Conservation (phyloP, 2,888 invertebrate species). For the Ceraclea dissimilis region DNA sequence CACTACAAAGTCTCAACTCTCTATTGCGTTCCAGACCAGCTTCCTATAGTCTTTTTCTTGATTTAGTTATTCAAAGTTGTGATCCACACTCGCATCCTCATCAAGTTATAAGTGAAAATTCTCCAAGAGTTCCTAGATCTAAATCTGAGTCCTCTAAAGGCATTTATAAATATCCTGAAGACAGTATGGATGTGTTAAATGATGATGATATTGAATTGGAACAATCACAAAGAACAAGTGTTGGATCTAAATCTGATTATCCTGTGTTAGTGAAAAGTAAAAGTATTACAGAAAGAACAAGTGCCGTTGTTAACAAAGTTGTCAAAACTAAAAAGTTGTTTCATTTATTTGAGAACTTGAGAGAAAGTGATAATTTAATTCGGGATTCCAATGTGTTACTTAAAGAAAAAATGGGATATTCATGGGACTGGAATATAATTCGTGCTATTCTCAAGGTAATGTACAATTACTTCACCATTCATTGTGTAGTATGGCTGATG, state of each 20-base stretch:
- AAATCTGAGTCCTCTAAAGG: slow-evolving; percentile 11
- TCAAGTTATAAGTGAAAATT: slow-evolving; percentile 33
- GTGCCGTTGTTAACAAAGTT: slow-evolving; percentile 40
- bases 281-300: slow-evolving; percentile 43
- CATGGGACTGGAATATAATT: slow-evolving; percentile 93
- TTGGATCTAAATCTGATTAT: slow-evolving; percentile 42
- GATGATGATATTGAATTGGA: slow-evolving; percentile 40
- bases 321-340: slow-evolving; percentile 44
- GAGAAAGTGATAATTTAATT: slow-evolving; percentile 60
- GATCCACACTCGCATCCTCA: slow-evolving; percentile 31
- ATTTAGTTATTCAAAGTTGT: slow-evolving; percentile 63
- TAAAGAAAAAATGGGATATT: slow-evolving; percentile 63
- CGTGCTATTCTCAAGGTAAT: slow-evolving; percentile 65
- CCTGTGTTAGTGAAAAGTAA: slow-evolving; percentile 45
- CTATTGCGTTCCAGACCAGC: slow-evolving; percentile 75
- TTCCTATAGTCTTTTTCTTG: slow-evolving; percentile 75
- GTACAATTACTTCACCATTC: slow-evolving; percentile 33
- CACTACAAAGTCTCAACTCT: slow-evolving; percentile 68
- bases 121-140: slow-evolving; percentile 27
- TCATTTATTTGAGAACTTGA: slow-evolving; percentile 46
- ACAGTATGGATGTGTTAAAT: slow-evolving; percentile 39
- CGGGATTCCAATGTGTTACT: slow-evolving; percentile 76
- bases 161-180: slow-evolving; percentile 33
- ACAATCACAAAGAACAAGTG: slow-evolving; percentile 40
- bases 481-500: no score